phyloP scores from a whole-genome alignment of 2,797 vertebrate species.

The Australoheros facetus region DNA sequence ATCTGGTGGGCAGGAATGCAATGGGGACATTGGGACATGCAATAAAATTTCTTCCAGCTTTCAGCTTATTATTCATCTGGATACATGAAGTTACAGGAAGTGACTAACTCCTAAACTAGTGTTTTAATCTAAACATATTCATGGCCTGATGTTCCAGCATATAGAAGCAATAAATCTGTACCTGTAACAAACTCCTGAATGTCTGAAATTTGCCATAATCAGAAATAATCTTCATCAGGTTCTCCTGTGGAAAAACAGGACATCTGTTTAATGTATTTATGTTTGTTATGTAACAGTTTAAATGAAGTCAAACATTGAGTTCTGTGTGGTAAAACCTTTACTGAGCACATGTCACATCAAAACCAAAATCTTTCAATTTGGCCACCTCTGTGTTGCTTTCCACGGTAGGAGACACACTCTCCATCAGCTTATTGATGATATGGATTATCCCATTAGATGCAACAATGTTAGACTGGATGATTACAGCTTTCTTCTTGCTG shows the following conservation, averaged over 20 bases:
- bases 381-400: slow-evolving; percentile 83
- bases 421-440: slow-evolving; percentile 88
- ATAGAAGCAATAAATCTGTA: slow-evolving; percentile 53
- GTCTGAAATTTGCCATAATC: slow-evolving; percentile 82
- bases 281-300: too few relatives aligned
- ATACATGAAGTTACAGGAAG: not conserved
- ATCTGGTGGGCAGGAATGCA: not conserved
- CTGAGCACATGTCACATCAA: not conserved
- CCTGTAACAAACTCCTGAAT: slow-evolving; percentile 87
- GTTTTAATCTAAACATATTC: not conserved
- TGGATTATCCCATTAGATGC: slow-evolving; percentile 93
- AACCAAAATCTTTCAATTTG: not conserved
- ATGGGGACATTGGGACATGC: not conserved
- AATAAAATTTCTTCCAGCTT: not conserved
- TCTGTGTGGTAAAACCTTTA: too few relatives aligned
- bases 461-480: slow-evolving; percentile 84
- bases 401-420: slow-evolving; percentile 80
- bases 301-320: too few relatives aligned
- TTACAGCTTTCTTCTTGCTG: slow-evolving; percentile 80
- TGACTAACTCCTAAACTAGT: not conserved
- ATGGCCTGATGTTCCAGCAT: not conserved
- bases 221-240: slow-evolving; percentile 86
- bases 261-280: not conserved
- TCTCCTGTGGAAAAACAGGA: slow-evolving; percentile 78
- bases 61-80: not conserved